phyloP scores from a whole-genome alignment of 2,797 vertebrate genomes.

The Poecilia velifera region DNA sequence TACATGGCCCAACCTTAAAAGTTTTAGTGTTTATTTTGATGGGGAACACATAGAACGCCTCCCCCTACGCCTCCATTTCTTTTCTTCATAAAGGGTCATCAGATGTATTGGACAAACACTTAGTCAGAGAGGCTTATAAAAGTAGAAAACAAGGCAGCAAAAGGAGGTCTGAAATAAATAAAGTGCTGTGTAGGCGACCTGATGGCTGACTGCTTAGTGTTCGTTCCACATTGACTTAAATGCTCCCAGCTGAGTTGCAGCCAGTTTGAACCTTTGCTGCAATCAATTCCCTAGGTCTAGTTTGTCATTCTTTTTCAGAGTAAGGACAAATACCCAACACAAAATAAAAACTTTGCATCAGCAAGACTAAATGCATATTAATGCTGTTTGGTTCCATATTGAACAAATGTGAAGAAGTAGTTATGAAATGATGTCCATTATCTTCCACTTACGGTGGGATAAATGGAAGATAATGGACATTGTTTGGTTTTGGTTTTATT shows the following conservation, averaged over 20 bases:
- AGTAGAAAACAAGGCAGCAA: not conserved
- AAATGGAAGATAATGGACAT: too few species aligned
- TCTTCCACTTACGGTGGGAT: not conserved
- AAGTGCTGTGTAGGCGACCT: conserved; percentile 21
- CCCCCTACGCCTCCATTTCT: not conserved
- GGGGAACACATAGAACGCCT: not conserved
- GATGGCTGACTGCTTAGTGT: conserved; percentile 4
- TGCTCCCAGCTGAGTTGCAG: conserved; percentile 10
- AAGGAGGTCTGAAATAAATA: conserved; percentile 4
- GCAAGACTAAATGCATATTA: not conserved
- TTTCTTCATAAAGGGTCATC: not conserved
- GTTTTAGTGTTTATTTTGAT: not conserved
- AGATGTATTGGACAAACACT: not conserved
- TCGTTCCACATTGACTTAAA: conserved; percentile 1
- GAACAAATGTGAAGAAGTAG: not conserved
- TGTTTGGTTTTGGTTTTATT: too few species aligned
- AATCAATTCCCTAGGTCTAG: not conserved
- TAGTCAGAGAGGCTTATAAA: not conserved
- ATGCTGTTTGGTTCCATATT: not conserved
- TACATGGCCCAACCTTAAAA: too few species aligned
- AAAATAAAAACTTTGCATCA: not conserved
- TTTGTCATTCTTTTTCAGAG: not conserved
- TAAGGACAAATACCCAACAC: not conserved
- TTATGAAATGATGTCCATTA: not conserved
- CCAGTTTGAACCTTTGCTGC: conserved; percentile 8